phyloP scores from a whole-genome alignment of 2,113 vertebrate species.

The Saguinus midas region DNA sequence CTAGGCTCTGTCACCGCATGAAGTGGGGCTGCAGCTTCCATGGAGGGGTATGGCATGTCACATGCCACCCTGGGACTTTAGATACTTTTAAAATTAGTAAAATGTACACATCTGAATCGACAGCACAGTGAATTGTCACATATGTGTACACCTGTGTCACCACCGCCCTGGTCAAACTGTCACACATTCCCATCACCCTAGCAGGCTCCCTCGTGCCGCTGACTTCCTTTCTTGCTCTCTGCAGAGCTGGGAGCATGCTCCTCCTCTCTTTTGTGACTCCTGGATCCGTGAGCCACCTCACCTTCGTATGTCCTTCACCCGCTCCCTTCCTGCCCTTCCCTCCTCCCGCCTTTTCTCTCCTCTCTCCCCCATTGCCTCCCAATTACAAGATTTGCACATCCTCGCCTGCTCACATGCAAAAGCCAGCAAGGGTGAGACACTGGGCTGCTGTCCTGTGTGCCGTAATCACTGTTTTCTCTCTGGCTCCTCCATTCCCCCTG shows the following conservation, averaged over 20 bases:
- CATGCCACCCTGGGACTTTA: neutral
- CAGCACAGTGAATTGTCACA: neutral
- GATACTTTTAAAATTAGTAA: neutral
- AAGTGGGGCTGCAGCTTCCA: neutral
- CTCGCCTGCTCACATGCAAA: neutral
- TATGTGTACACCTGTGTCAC: neutral
- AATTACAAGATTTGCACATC: neutral
- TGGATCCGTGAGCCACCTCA: neutral
- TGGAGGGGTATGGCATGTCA: rapidly evolving
- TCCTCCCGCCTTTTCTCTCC: neutral
- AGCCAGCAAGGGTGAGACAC: neutral
- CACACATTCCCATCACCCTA: rapidly evolving
- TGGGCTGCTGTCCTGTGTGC: neutral
- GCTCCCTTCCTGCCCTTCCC: neutral
- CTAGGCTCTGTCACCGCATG: neutral
- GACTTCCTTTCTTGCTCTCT: neutral
- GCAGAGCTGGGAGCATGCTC: neutral
- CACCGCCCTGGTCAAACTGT: neutral
- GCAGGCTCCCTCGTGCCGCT: neutral
- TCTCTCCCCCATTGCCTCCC: too few species aligned
- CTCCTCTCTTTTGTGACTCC: neutral
- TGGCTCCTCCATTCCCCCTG: neutral
- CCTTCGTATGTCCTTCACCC: neutral
- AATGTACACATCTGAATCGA: neutral
- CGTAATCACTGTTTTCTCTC: neutral